Conservation (phyloP, 2,888 invertebrate species). For the Troides aeacus region DNA sequence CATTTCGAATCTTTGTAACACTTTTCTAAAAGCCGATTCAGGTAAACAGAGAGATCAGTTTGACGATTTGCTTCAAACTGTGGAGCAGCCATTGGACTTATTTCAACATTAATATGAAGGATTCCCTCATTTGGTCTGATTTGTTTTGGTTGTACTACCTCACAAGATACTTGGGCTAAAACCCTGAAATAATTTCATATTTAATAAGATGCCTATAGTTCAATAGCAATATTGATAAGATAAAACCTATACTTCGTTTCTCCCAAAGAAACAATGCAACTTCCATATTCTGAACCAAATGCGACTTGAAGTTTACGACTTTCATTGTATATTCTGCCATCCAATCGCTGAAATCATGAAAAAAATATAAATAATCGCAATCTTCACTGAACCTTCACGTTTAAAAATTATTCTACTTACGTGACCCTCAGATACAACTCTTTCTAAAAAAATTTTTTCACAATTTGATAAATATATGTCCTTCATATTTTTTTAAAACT, state of each 20-base stretch:
- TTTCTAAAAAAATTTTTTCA: slow-evolving; percentile 85
- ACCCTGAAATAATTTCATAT: slow-evolving; percentile 78
- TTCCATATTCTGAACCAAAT: slow-evolving; percentile 92
- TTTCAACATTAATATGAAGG: slow-evolving; percentile 90
- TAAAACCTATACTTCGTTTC: slow-evolving; percentile 83
- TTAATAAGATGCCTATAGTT: neutral
- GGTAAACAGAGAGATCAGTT: slow-evolving; percentile 85
- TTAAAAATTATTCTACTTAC: slow-evolving; percentile 63
- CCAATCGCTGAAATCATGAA: slow-evolving; percentile 83
- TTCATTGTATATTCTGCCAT: slow-evolving; percentile 88
- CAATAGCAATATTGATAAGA: neutral
- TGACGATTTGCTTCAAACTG: slow-evolving; percentile 89
- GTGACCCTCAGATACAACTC: slow-evolving; percentile 82
- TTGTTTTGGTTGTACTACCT: slow-evolving; percentile 90
- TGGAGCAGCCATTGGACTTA: slow-evolving; percentile 91
- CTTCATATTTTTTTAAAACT: slow-evolving; percentile 69
- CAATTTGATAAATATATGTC: slow-evolving; percentile 84
- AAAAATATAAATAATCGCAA: slow-evolving; percentile 11
- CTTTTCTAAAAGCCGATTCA: slow-evolving; percentile 91
- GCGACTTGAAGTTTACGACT: slow-evolving; percentile 85
- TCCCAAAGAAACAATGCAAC: slow-evolving; percentile 87
- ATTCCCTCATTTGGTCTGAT: slow-evolving; percentile 94
- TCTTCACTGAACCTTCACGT: slow-evolving; percentile 1
- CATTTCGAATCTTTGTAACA: slow-evolving; percentile 95
- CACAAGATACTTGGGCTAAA: slow-evolving; percentile 92